Evolutionary conservation across 2,888 invertebrate genomes (phyloP).

Genomic region (Subacronicta megacephala): DNA sequence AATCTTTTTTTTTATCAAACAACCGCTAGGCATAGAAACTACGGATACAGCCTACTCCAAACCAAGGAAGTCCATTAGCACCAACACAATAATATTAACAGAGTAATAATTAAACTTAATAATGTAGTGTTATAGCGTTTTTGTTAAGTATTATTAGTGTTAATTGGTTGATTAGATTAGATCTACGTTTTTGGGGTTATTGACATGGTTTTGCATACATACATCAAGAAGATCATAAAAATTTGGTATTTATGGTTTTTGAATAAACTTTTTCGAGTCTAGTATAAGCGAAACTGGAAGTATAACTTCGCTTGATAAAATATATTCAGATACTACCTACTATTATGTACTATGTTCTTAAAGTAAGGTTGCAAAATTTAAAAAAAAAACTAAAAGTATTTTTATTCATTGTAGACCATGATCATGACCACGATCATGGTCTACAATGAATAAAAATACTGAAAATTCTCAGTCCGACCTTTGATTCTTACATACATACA

Average conservation of each 20-base stretch:
- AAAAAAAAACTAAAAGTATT: too few relatives aligned
- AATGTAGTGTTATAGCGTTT: conserved; percentile 35
- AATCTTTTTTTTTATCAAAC: conserved; percentile 31
- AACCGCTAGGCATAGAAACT: conserved; percentile 38
- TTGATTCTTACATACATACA: too few relatives aligned
- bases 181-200: conserved; percentile 23
- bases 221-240: conserved; percentile 1
- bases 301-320: background rate
- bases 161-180: conserved; percentile 31
- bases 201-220: conserved; percentile 23
- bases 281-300: conserved; percentile 2
- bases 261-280: background rate
- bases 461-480: too few relatives aligned
- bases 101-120: conserved; percentile 19
- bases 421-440: too few relatives aligned
- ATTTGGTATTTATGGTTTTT: background rate
- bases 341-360: too few relatives aligned
- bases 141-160: conserved; percentile 26
- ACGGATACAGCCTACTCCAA: conserved; percentile 16
- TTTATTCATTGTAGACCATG: too few relatives aligned
- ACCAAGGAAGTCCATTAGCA: conserved; percentile 38
- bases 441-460: too few relatives aligned
- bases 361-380: too few relatives aligned
- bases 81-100: conserved; percentile 16
- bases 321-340: too few relatives aligned